Conservation (phyloP, 2,797 vertebrate species). For the Lepilemur ruficaudatus region DNA sequence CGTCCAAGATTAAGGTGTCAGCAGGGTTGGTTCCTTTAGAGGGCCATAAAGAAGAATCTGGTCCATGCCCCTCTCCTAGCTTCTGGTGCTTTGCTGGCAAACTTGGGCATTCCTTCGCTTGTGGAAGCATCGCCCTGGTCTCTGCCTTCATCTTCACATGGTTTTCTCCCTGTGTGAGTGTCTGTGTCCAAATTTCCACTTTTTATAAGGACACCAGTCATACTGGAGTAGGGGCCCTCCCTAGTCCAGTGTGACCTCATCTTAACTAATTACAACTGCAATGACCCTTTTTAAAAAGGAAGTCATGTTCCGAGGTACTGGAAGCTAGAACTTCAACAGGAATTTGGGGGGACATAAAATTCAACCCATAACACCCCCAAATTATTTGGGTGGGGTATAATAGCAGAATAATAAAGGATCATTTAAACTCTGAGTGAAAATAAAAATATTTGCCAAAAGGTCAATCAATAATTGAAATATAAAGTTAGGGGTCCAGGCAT, state of each 20-base stretch:
- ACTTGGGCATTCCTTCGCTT: background rate
- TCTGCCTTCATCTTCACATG: background rate
- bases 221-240: background rate
- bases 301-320: background rate
- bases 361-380: background rate
- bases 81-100: background rate
- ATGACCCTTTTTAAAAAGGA: background rate
- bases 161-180: background rate
- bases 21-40: background rate
- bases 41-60: background rate
- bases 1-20: background rate
- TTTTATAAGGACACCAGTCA: background rate
- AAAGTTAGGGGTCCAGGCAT: background rate
- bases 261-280: background rate
- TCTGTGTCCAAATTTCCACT: background rate
- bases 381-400: background rate
- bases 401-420: background rate
- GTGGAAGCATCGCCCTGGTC: background rate
- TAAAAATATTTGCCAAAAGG: slow-evolving; percentile 4
- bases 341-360: background rate
- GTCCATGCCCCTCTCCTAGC: background rate
- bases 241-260: background rate
- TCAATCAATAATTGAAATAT: slow-evolving; percentile 17
- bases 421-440: background rate
- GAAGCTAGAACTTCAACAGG: background rate